These are phyloP conservation scores for Tragelaphus oryx DNA, from an alignment of 2,797 vertebrate genomes.

Conservation along the genomic window DNA sequence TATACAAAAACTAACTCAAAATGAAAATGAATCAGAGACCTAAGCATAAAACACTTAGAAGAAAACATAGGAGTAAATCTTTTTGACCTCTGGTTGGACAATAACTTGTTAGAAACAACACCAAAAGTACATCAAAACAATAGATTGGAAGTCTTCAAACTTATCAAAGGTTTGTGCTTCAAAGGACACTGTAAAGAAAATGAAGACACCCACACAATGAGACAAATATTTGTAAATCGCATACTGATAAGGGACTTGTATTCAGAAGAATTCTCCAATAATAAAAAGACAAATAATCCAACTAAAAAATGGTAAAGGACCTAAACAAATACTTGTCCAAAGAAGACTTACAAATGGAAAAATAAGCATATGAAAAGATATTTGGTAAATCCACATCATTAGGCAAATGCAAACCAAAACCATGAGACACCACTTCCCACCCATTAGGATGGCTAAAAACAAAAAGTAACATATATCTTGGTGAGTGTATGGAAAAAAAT, in stretches of 20 bases:
- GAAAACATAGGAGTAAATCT: not conserved
- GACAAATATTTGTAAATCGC: not conserved
- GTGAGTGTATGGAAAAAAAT: not conserved
- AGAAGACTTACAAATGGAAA: not conserved
- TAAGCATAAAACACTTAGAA: not conserved
- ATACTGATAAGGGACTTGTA: not conserved
- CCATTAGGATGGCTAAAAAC: not conserved
- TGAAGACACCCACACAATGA: not conserved
- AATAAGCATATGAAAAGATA: not conserved
- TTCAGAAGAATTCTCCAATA: not conserved
- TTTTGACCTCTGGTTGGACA: not conserved
- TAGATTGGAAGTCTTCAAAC: not conserved
- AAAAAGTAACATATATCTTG: not conserved
- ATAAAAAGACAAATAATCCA: not conserved
- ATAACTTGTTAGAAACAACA: not conserved
- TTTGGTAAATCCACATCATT: not conserved
- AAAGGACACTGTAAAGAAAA: not conserved
- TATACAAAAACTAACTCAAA: not conserved
- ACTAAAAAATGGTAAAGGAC: not conserved
- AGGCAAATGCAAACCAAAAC: not conserved
- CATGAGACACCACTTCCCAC: not conserved
- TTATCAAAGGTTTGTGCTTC: not conserved
- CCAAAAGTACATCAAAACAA: not conserved
- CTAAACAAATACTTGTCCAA: not conserved
- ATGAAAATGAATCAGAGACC: not conserved